Conservation (phyloP, 2,113 vertebrate species). For the Cryptomyrus ogoouensis region DNA sequence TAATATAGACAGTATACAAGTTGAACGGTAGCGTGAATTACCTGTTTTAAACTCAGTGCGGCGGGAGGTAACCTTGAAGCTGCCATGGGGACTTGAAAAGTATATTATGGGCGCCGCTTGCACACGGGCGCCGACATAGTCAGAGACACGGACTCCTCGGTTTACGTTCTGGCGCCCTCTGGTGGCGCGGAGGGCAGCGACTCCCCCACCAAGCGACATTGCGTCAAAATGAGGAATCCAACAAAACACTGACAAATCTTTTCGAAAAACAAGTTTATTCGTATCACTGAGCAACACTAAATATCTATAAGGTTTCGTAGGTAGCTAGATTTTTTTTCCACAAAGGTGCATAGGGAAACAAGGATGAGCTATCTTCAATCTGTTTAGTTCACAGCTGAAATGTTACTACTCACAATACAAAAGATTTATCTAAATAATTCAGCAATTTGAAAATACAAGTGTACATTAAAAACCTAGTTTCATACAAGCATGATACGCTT, state of each 20-base stretch:
- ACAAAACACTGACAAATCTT: not conserved
- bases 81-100: constrained; percentile 37
- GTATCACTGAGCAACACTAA: constrained; percentile 24
- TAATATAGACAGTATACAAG: not conserved
- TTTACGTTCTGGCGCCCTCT: constrained; percentile 21
- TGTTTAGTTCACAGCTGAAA: constrained; percentile 19
- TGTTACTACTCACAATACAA: constrained; percentile 31
- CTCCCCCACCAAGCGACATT: not conserved
- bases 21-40: constrained; percentile 31
- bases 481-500: not conserved
- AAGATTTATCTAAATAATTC: constrained; percentile 6
- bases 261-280: constrained; percentile 41
- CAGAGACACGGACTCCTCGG: not conserved
- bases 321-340: constrained; percentile 7
- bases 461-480: not conserved
- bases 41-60: constrained; percentile 70
- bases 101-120: not conserved
- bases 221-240: not conserved
- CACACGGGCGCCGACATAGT: not conserved
- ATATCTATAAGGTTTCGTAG: constrained; percentile 7
- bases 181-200: constrained; percentile 19
- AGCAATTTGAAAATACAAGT: constrained; percentile 9
- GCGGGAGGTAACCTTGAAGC: constrained; percentile 51
- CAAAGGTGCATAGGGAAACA: constrained; percentile 13
- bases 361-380: not conserved